phyloP scores from a whole-genome alignment of 1,140 invertebrate genomes.

The Xylocopa sonorina region DNA sequence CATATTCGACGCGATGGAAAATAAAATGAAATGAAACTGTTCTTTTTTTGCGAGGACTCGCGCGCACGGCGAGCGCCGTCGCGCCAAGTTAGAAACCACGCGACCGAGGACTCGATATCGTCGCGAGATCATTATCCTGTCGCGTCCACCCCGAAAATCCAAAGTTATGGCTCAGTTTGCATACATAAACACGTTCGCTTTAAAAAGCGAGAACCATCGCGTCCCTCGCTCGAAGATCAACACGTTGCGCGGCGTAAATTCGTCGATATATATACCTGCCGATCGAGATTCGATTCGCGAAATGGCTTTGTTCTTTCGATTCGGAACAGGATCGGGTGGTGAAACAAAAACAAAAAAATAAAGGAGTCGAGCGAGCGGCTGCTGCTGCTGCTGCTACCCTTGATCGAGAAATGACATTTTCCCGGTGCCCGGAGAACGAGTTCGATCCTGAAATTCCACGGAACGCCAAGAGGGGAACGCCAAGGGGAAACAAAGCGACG shows the following conservation, averaged over 20 bases:
- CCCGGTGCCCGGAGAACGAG: slow-evolving; percentile 66
- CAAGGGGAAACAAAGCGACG: slow-evolving; percentile 77
- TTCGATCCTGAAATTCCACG: slow-evolving; percentile 77
- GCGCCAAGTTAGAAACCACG: slow-evolving; percentile 12
- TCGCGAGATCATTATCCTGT: slow-evolving; percentile 2
- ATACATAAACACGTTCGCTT: neutral
- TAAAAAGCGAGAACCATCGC: neutral
- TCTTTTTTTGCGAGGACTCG: no score
- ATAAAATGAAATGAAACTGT: neutral
- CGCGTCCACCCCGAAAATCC: slow-evolving; percentile 8
- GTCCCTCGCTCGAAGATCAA: slow-evolving; percentile 17
- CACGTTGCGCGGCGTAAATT: slow-evolving; percentile 7
- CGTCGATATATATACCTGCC: neutral
- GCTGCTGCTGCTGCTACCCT: no score
- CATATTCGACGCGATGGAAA: neutral
- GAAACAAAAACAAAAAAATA: neutral
- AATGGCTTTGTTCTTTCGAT: slow-evolving; percentile 2
- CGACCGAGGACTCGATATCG: neutral
- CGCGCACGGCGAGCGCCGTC: neutral
- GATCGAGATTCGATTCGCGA: slow-evolving; percentile 8
- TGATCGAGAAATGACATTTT: neutral
- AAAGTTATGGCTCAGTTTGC: slow-evolving; percentile 28
- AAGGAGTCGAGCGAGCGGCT: no score
- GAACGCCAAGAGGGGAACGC: no score
- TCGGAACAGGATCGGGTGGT: neutral